Percentiles rank a stretch among this genome's conserved stretches.
Conservation (phyloP, 2,888 invertebrate species). For the Scrobipalpa costella region DNA sequence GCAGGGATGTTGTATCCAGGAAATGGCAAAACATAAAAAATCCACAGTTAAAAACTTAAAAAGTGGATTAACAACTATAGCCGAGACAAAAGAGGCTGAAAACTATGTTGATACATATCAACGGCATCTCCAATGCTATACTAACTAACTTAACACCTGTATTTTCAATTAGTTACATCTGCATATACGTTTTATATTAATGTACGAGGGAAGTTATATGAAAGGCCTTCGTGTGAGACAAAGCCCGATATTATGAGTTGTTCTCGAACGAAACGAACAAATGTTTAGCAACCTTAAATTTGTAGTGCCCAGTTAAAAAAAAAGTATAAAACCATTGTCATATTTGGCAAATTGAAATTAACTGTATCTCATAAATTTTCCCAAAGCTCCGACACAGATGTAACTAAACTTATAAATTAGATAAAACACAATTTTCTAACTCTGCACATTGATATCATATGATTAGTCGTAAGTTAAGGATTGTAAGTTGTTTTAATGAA, state of each 20-base stretch:
- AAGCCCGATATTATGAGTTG: too few relatives aligned
- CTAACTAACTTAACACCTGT: not conserved
- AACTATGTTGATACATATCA: conserved; percentile 34
- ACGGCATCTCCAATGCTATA: conserved; percentile 22
- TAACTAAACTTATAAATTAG: conserved; percentile 21
- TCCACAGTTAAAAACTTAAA: not conserved
- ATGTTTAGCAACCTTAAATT: too few relatives aligned
- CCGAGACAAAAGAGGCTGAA: conserved; percentile 16
- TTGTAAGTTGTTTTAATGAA: conserved; percentile 41
- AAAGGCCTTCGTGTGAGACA: too few relatives aligned
- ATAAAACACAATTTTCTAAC: conserved; percentile 48
- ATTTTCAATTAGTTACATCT: conserved; percentile 1
- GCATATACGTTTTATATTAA: not conserved
- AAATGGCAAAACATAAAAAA: not conserved
- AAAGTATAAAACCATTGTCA: too few relatives aligned
- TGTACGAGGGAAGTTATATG: too few relatives aligned
- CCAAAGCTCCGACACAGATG: not conserved
- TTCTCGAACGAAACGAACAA: too few relatives aligned
- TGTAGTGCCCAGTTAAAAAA: too few relatives aligned
- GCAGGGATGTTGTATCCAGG: not conserved
- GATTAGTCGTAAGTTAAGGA: conserved; percentile 22
- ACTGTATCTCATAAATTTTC: not conserved
- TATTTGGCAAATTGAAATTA: too few relatives aligned
- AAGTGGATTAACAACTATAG: conserved; percentile 8
- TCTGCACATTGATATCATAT: conserved; percentile 51